Base-by-base conservation (phyloP, 2,113 vertebrate species). In the Scartelaos histophorus region DNA sequence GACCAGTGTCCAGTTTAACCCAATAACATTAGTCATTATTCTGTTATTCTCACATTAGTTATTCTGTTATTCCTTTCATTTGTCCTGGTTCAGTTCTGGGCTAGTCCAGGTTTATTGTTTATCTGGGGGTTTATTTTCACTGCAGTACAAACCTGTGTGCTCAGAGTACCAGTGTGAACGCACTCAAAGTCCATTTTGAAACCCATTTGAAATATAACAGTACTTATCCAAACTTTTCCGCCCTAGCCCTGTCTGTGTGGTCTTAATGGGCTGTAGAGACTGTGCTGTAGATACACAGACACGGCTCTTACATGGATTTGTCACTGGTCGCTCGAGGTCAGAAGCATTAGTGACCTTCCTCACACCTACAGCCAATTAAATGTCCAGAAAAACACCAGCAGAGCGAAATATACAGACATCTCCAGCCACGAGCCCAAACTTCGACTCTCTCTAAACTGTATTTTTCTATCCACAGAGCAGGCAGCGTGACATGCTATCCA, bases 311-410 rank as follows among this genome's bases (percentile, higher is more conserved):
- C 46, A n/a, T 47, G 47, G 56, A 49, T 65, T 68, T 53, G 70
- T 67, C 53, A 51, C 67, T 22, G n/a, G 21, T 58, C 29, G 43
- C 29, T 5, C 7, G 53, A 61, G 66, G 46, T 67, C 45, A 66
- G 67, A 19, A 10, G 79, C 64, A 80, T 80, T 53, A 76, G 15
- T 78, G 56, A 82, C 51, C 53, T 61, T 47, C 53, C 29, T 76
- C 43, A 67, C 68, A 74, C 75, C 53, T 78, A 10, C 57, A 53
- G 51, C 49, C 64, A 67, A 73, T 77, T 67, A 62, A 54, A 24
- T 67, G 22, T 53, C 57, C 5, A 13, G n/a, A 19, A 71, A 45
- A 11, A 68, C 13, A 66, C 58, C 61, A 57, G 13, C 58, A 13
- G 24, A 17, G 51, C n/a, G n/a, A 46, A 47, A 22, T 49, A 49